Percentiles rank a stretch among this genome's conserved stretches.
phyloP scores from a whole-genome alignment of 2,113 vertebrate species.

The Clarias magur region DNA sequence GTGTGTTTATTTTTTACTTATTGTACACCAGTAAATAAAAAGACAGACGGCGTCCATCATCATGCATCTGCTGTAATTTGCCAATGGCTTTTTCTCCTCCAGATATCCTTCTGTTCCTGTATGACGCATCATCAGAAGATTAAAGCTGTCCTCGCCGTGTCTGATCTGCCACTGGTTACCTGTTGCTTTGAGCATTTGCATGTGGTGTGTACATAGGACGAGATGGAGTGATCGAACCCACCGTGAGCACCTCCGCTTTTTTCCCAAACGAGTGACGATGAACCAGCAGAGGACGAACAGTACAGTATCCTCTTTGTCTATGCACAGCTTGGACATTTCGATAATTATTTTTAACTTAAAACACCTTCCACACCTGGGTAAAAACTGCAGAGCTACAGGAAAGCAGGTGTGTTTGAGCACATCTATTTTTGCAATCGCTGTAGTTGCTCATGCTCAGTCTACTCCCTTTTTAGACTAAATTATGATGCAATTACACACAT shows the following conservation, averaged over 20 bases:
- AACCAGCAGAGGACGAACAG: background rate
- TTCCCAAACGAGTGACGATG: constrained; percentile 17
- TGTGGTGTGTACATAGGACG: background rate
- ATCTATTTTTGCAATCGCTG: background rate
- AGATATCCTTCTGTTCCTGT: background rate
- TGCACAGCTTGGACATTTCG: background rate
- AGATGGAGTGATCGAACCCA: background rate
- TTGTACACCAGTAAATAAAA: background rate
- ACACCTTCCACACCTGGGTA: background rate
- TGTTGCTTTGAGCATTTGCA: background rate
- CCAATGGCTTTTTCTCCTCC: background rate
- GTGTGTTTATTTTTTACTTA: constrained; percentile 17
- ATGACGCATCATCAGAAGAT: constrained; percentile 26
- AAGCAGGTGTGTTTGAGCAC: background rate
- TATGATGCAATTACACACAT: background rate
- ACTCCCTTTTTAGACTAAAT: background rate
- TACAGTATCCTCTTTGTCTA: background rate
- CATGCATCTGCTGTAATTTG: background rate
- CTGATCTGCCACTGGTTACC: background rate
- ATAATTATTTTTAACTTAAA: background rate
- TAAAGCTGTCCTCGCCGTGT: background rate
- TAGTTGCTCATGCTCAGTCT: background rate
- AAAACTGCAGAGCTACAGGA: background rate
- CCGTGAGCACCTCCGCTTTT: background rate
- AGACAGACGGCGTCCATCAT: constrained; percentile 23